These are phyloP conservation scores for Gorsachius magnificus DNA, from an alignment of 2,797 vertebrate species.

Conservation along the genomic window DNA sequence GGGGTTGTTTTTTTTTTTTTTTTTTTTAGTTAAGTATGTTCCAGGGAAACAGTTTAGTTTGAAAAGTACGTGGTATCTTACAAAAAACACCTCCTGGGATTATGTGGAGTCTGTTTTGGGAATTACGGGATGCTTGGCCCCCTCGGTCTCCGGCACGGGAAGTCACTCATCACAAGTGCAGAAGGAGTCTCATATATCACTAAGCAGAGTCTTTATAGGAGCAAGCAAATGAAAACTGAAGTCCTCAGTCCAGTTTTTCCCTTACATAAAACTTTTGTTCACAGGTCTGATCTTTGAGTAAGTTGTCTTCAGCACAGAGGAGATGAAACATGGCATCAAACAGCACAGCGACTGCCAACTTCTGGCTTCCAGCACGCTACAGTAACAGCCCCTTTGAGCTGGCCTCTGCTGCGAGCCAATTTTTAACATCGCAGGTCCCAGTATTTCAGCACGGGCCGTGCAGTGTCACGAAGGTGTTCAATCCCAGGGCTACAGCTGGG, in stretches of 20 bases:
- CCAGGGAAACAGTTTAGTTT: not conserved
- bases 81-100: not conserved
- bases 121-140: not conserved
- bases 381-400: not conserved
- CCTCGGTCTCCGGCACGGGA: not conserved
- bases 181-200: not conserved
- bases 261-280: not conserved
- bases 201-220: not conserved
- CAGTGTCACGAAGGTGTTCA: accelerated
- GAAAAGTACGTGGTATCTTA: not conserved
- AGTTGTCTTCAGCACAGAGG: slow-evolving; percentile 46
- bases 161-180: not conserved
- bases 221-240: slow-evolving; percentile 5
- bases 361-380: not conserved
- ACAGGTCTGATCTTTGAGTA: not conserved
- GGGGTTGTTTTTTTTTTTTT: too few relatives aligned
- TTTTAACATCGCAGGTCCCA: not conserved
- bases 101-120: not conserved
- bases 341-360: not conserved
- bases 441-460: not conserved
- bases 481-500: not conserved
- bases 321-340: not conserved
- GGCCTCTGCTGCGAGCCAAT: not conserved
- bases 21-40: not conserved
- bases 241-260: slow-evolving; percentile 17